Base-by-base conservation (phyloP, 1,140 invertebrate genomes). In the Achatina immaculata region DNA sequence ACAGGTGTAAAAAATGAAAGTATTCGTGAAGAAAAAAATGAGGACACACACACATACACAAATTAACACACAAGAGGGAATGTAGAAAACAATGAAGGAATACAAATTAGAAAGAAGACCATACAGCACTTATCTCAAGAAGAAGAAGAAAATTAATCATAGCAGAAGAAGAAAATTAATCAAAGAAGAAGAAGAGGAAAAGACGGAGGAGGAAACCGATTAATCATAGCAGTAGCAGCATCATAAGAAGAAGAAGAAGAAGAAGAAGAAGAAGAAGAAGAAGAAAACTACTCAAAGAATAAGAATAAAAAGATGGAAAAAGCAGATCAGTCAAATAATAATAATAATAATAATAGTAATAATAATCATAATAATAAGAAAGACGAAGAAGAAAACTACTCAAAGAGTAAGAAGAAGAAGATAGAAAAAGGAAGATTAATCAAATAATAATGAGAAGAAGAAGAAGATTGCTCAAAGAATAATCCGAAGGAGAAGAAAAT, bases 131-230 rank as follows among this genome's bases (percentile, higher is more conserved):
- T n/a, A n/a, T n/a, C n/a, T n/a, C n/a, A 66, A 66, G 62, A 66
- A 66, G 62, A 66, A 66, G 62, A 66, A 66, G 62, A 66, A 66
- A n/a, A n/a, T n/a, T n/a, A n/a, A n/a, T n/a, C n/a, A n/a, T n/a
- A n/a, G 62, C 7, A 66, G 62, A 66, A 66, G 62, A 66, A 66
- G 62, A 66, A 66, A 24, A 66, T 11, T 7, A 66, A 66, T n/a
- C n/a, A 24, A 66, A 66, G 62, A 73, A 73, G 69, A 73, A 73
- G 69, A 73, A 73, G 69, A 73, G 36, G 69, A 76, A 0, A 78
- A 45, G 28, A 19, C 31, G 36, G 24, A 42, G n/a, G 40, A 51
- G 62, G 14, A 68, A 24, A 78, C 11, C 9, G 40, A 65, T 11
- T 9, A 34, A 36, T n/a, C 7, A 34, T 16, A 42, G 58, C 16